phyloP scores from a whole-genome alignment of 2,113 vertebrate species.

The Numenius arquata region DNA sequence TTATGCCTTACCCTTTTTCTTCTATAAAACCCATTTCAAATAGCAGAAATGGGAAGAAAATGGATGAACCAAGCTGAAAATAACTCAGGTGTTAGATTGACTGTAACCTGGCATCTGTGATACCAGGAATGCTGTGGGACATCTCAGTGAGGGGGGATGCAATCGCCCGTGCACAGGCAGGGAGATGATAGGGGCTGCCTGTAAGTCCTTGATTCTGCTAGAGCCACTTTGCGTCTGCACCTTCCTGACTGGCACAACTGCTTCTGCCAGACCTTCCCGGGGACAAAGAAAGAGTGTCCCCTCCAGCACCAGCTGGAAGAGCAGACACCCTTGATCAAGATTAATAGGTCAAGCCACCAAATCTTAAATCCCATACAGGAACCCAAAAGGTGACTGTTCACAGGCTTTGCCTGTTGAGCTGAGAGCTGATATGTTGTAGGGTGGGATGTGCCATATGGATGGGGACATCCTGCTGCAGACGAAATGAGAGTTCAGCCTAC shows the following conservation, averaged over 20 bases:
- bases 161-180: fast-evolving
- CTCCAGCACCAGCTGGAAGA: background rate
- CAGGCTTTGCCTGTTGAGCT: background rate
- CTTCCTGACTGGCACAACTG: background rate
- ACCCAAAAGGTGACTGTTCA: background rate
- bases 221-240: background rate
- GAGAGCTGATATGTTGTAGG: background rate
- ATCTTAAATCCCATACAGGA: background rate
- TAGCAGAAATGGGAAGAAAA: background rate
- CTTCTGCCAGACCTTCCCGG: background rate
- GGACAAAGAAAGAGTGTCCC: background rate
- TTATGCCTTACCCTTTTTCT: background rate
- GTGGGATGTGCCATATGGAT: background rate
- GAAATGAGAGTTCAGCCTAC: background rate
- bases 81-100: background rate
- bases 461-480: background rate
- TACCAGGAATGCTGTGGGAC: background rate
- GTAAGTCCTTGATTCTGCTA: background rate
- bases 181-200: background rate
- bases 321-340: background rate
- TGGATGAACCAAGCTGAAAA: background rate
- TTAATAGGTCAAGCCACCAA: background rate
- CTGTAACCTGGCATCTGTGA: background rate
- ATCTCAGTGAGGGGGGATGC: background rate
- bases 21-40: background rate